phyloP scores from a whole-genome alignment of 2,113 vertebrate species.

The Andinoacara biseriatus region DNA sequence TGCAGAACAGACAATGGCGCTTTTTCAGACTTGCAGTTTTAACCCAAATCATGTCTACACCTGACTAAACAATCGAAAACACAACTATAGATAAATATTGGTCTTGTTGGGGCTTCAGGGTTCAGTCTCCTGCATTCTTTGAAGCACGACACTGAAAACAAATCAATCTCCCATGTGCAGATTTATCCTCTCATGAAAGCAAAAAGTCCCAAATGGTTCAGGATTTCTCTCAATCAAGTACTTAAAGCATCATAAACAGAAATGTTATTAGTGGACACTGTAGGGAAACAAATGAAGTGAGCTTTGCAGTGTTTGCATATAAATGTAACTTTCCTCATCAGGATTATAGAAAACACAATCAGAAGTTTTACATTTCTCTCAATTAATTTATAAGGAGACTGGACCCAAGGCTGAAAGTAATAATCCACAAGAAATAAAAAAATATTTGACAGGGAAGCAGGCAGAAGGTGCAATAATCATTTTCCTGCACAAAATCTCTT shows the following conservation, averaged over 20 bases:
- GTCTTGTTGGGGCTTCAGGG: too few species aligned
- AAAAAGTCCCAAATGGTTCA: too few species aligned
- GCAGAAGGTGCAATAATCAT: neutral
- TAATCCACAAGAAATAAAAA: neutral
- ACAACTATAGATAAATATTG: too few species aligned
- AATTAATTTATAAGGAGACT: neutral
- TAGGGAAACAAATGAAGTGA: neutral
- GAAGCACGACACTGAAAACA: too few species aligned
- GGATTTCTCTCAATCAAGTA: neutral
- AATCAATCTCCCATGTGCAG: too few species aligned
- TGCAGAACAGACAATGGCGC: neutral
- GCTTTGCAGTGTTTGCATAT: neutral
- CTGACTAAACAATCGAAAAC: neutral
- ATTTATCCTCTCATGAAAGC: too few species aligned
- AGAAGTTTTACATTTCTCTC: neutral
- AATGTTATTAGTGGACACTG: neutral
- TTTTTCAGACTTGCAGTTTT: neutral
- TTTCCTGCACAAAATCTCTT: neutral
- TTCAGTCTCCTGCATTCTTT: too few species aligned
- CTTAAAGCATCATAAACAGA: neutral
- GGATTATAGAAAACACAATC: neutral
- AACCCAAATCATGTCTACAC: neutral
- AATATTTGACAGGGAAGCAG: neutral
- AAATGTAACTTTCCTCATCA: neutral
- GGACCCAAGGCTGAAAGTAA: neutral